phyloP scores from a whole-genome alignment of 92 coral and sea anemone species.

The Nematostella vectensis region DNA sequence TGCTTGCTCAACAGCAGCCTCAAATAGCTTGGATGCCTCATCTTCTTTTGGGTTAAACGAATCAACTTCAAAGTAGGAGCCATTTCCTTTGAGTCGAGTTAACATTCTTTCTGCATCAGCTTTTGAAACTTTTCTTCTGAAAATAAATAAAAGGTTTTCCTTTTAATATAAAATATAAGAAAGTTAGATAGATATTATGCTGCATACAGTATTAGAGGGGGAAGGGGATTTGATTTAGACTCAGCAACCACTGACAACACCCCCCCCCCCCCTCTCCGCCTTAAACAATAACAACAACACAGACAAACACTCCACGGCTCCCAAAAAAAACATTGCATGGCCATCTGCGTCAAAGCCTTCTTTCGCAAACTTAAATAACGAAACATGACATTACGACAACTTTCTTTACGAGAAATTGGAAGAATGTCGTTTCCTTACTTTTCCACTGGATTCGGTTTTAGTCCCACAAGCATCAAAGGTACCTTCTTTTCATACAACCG shows the following conservation, averaged over 20 bases:
- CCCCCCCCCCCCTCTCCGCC: too few relatives aligned
- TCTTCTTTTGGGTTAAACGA: background rate
- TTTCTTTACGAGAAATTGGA: too few relatives aligned
- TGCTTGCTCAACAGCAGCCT: slow-evolving; percentile 44
- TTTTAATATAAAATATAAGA: background rate
- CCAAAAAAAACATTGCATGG: too few relatives aligned
- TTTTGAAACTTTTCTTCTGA: slow-evolving; percentile 4
- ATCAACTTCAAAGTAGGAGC: slow-evolving; percentile 2
- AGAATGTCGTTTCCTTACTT: slow-evolving; percentile 1
- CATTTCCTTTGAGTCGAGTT: background rate
- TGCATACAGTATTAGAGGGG: too few relatives aligned
- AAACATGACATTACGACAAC: too few relatives aligned
- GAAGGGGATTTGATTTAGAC: too few relatives aligned
- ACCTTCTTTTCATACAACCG: slow-evolving; percentile 23
- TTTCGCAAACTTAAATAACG: too few relatives aligned
- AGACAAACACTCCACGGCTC: background rate
- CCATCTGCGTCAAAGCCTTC: too few relatives aligned
- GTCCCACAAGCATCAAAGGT: slow-evolving; percentile 49
- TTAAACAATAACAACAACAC: background rate
- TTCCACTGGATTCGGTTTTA: slow-evolving; percentile 24
- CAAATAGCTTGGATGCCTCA: slow-evolving; percentile 17
- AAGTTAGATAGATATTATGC: background rate
- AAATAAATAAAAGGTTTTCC: background rate
- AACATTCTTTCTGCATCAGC: background rate
- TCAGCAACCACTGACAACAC: too few relatives aligned